Conservation (phyloP, 2,888 invertebrate genomes). For the Caradrina clavipalpis region DNA sequence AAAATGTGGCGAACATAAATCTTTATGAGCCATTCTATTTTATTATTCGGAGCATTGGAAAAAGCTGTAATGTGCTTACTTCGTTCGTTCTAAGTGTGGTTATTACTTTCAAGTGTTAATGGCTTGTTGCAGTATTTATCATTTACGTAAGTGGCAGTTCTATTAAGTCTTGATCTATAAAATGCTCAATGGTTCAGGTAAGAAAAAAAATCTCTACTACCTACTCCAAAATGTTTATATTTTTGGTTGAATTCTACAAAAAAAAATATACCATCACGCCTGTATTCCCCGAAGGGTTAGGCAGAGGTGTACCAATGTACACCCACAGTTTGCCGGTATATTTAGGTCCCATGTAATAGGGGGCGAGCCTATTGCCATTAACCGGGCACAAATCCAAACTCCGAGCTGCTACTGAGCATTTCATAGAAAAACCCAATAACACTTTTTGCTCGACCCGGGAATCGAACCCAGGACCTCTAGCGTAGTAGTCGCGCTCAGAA, state of each 20-base stretch:
- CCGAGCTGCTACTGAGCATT: too few relatives aligned
- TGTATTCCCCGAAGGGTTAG: too few relatives aligned
- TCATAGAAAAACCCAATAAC: too few relatives aligned
- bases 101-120: constrained; percentile 49
- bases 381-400: too few relatives aligned
- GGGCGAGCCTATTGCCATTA: too few relatives aligned
- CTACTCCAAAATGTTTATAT: neutral
- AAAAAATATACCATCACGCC: too few relatives aligned
- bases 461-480: too few relatives aligned
- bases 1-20: constrained; percentile 55
- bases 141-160: constrained; percentile 14
- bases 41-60: constrained; percentile 55
- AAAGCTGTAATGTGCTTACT: constrained; percentile 43
- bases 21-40: constrained; percentile 57
- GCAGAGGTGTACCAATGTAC: too few relatives aligned
- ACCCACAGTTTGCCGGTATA: too few relatives aligned
- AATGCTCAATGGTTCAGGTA: neutral
- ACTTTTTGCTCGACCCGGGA: too few relatives aligned
- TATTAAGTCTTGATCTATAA: neutral
- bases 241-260: neutral
- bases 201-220: neutral
- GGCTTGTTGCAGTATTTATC: constrained; percentile 40
- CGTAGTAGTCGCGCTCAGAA: too few relatives aligned
- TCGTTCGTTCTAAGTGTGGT: constrained; percentile 27
- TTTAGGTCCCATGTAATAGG: too few relatives aligned